Conservation (phyloP, 2,797 vertebrate genomes). For the Onychomys torridus region DNA sequence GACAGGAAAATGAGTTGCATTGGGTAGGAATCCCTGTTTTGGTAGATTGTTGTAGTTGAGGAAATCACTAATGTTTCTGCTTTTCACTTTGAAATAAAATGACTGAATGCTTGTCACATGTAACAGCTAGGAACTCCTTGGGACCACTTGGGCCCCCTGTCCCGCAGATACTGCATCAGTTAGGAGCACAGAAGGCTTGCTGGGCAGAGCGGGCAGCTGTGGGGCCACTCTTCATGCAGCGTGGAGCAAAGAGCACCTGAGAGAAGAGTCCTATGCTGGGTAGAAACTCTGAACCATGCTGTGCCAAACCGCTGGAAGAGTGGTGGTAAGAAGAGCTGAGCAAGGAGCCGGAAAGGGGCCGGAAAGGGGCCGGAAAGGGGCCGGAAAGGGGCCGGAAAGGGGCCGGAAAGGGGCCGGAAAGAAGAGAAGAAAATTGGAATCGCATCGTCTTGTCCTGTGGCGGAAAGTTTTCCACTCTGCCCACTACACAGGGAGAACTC, state of each 20-base stretch:
- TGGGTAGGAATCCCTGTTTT: neutral
- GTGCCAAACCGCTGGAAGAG: neutral
- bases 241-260: neutral
- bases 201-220: neutral
- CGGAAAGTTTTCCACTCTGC: neutral
- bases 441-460: neutral
- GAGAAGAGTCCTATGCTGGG: neutral
- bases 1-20: neutral
- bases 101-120: neutral
- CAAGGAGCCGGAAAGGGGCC: too few relatives aligned
- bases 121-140: neutral
- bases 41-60: neutral
- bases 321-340: neutral
- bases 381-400: too few relatives aligned
- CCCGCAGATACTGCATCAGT: neutral
- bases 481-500: neutral
- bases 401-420: too few relatives aligned
- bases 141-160: neutral
- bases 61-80: neutral
- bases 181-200: too few relatives aligned
- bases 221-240: accelerated
- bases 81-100: neutral
- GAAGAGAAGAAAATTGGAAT: neutral
- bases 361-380: too few relatives aligned
- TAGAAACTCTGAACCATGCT: neutral